These are phyloP conservation scores for Istiophorus platypterus DNA, from an alignment of 2,113 vertebrate species.

Conservation along the genomic window DNA sequence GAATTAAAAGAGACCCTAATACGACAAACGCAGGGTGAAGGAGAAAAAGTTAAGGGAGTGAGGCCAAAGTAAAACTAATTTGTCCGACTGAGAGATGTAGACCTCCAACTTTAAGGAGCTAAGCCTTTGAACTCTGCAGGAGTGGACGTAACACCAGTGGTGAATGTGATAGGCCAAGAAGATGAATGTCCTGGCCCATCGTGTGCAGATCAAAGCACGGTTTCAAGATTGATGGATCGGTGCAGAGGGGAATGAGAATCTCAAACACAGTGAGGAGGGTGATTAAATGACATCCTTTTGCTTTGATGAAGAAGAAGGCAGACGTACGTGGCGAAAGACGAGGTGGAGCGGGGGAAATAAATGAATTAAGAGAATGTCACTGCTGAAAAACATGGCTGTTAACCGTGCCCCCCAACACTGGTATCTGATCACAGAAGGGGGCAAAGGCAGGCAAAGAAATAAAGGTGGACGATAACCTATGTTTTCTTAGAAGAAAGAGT, in stretches of 20 bases:
- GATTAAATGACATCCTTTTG: slow-evolving; percentile 31
- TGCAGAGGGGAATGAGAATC: slow-evolving; percentile 33
- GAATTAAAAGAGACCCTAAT: neutral
- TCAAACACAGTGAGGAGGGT: slow-evolving; percentile 43
- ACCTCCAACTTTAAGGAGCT: slow-evolving; percentile 30
- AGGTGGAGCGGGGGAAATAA: slow-evolving; percentile 31
- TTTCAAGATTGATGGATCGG: slow-evolving; percentile 55
- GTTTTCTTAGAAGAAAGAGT: neutral
- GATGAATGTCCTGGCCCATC: slow-evolving; percentile 44
- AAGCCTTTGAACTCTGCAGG: slow-evolving; percentile 43
- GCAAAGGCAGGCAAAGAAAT: neutral
- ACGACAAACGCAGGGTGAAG: slow-evolving; percentile 12
- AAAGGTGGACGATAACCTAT: neutral
- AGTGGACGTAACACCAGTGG: slow-evolving; percentile 12
- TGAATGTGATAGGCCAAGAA: slow-evolving; percentile 48
- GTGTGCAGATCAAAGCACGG: slow-evolving; percentile 56
- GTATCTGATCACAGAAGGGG: slow-evolving; percentile 9
- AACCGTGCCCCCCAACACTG: slow-evolving; percentile 5
- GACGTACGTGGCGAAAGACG: slow-evolving; percentile 17
- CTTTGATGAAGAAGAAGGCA: slow-evolving; percentile 61
- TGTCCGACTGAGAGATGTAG: neutral
- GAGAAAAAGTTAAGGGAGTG: slow-evolving; percentile 12
- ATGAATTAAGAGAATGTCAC: slow-evolving; percentile 53
- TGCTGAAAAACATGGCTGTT: slow-evolving; percentile 19
- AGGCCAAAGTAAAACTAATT: slow-evolving; percentile 12